A percentile compares a stretch with the other conserved stretches of the same genome.
These are phyloP conservation scores for Amyelois transitella DNA, from an alignment of 1,140 invertebrate species.

Conservation along the genomic window DNA sequence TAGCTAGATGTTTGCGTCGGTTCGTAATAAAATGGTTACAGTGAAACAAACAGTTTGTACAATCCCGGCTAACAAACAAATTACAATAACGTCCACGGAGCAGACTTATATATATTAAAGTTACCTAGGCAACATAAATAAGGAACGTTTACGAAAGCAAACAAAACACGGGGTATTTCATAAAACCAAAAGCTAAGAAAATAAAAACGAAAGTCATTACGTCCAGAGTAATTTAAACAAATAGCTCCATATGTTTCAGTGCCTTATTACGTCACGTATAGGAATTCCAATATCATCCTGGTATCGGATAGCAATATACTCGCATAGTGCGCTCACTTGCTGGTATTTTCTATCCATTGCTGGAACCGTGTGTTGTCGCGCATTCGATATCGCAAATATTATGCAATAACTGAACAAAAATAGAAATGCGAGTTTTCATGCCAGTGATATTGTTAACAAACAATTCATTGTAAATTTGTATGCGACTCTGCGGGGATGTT, in stretches of 20 bases:
- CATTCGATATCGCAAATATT: conserved; percentile 54
- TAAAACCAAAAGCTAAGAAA: not conserved
- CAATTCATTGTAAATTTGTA: no score
- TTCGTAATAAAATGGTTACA: not conserved
- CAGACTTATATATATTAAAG: not conserved
- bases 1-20: not conserved
- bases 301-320: conserved; percentile 47
- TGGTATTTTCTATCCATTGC: conserved; percentile 51
- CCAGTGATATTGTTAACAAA: conserved; percentile 10
- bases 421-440: conserved; percentile 3
- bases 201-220: not conserved
- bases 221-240: conserved; percentile 8
- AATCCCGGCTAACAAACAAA: not conserved
- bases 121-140: not conserved
- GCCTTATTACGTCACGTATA: conserved; percentile 25
- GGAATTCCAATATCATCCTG: conserved; percentile 53
- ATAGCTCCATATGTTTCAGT: conserved; percentile 12
- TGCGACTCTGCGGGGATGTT: no score
- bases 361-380: conserved; percentile 30
- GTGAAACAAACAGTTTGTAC: not conserved
- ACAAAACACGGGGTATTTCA: not conserved
- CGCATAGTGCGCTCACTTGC: conserved; percentile 39
- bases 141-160: not conserved
- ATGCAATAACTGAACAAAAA: conserved; percentile 30
- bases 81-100: not conserved